These are phyloP conservation scores for Anthrax anthrax DNA, from an alignment of 2,888 invertebrate genomes.

Conservation along the genomic window DNA sequence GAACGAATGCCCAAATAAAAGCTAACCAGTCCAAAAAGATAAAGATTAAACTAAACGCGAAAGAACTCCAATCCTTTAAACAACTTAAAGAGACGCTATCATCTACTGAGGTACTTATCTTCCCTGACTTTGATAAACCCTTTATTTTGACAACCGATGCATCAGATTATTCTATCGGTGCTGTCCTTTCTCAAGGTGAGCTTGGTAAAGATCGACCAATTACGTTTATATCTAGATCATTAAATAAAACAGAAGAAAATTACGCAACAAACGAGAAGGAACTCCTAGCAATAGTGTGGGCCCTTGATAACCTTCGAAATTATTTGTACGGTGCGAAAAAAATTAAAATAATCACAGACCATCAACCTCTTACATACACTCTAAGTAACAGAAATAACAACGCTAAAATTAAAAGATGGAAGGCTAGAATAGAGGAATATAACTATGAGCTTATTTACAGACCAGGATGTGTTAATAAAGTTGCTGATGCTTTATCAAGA, in stretches of 20 bases:
- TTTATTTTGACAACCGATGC: slow-evolving; percentile 13
- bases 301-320: slow-evolving; percentile 3
- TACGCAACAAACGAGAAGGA: slow-evolving; percentile 9
- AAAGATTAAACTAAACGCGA: slow-evolving; percentile 6
- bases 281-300: slow-evolving; percentile 7
- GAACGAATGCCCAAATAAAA: slow-evolving; percentile 6
- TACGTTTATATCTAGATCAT: background rate
- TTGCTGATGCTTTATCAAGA: slow-evolving; percentile 7
- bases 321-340: slow-evolving; percentile 10
- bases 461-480: slow-evolving; percentile 4
- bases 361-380: slow-evolving; percentile 9
- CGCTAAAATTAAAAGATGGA: slow-evolving; percentile 10
- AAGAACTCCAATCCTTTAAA: slow-evolving; percentile 1
- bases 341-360: slow-evolving; percentile 10
- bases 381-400: slow-evolving; percentile 3
- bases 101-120: slow-evolving; percentile 8
- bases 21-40: slow-evolving; percentile 5
- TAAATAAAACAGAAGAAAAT: slow-evolving; percentile 8
- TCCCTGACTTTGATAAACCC: too few relatives aligned
- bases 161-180: slow-evolving; percentile 9
- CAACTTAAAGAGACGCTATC: slow-evolving; percentile 3
- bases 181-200: background rate
- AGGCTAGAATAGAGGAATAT: slow-evolving; percentile 8
- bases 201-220: background rate
- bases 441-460: slow-evolving; percentile 8